Percentiles rank a stretch among this genome's conserved stretches.
Conservation (phyloP, 2,113 vertebrate species). For the Mastomys coucha region DNA sequence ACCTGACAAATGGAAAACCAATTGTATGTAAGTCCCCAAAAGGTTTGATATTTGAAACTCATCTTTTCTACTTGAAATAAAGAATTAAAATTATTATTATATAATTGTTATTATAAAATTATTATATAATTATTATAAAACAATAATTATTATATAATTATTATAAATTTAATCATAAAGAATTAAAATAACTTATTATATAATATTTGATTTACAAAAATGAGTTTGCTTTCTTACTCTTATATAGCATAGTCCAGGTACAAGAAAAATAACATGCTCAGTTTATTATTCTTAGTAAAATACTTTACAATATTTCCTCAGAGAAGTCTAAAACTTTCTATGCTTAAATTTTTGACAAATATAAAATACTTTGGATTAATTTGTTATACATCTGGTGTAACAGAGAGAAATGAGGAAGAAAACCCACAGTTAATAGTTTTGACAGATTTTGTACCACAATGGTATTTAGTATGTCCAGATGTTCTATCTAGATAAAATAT, state of each 20-base stretch:
- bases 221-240: neutral
- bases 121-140: too few species aligned
- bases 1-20: neutral
- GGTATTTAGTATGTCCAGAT: conserved; percentile 49
- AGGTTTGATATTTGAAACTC: conserved; percentile 22
- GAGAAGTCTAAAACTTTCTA: neutral
- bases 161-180: too few species aligned
- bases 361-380: neutral
- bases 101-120: too few species aligned
- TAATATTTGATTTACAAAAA: neutral
- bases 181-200: neutral
- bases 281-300: neutral
- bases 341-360: conserved; percentile 47
- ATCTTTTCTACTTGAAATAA: conserved; percentile 27
- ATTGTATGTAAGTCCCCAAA: neutral
- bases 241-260: conserved; percentile 26
- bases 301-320: neutral
- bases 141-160: too few species aligned
- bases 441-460: conserved; percentile 60
- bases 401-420: neutral
- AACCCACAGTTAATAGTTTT: conserved; percentile 59
- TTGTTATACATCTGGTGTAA: conserved; percentile 52
- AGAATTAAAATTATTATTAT: conserved; percentile 34
- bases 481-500: neutral
- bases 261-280: neutral